Conservation (phyloP, 2,113 vertebrate genomes). For the Thunnus maccoyii region DNA sequence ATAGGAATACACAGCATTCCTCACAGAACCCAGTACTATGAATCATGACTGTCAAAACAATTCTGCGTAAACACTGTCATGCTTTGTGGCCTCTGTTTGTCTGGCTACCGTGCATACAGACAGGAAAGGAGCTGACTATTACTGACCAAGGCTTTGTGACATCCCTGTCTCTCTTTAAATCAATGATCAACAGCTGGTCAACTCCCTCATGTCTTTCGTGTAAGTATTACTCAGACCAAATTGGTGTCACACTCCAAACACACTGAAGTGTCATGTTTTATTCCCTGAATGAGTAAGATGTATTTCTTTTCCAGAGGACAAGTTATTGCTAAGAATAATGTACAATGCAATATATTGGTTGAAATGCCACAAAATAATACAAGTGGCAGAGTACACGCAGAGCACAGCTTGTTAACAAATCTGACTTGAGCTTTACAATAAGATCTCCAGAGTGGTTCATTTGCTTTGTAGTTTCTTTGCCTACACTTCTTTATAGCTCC, state of each 20-base stretch:
- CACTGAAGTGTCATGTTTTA: slow-evolving; percentile 5
- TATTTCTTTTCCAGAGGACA: neutral
- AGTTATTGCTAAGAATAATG: neutral
- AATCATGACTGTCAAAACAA: slow-evolving; percentile 74
- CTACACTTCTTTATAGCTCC: slow-evolving; percentile 23
- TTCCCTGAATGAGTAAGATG: neutral
- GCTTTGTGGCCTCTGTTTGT: slow-evolving; percentile 68
- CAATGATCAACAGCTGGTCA: slow-evolving; percentile 25
- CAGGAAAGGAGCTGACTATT: slow-evolving; percentile 39
- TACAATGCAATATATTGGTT: neutral
- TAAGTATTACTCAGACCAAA: neutral
- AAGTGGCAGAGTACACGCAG: neutral
- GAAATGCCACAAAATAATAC: slow-evolving; percentile 1
- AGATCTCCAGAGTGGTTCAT: slow-evolving; percentile 14
- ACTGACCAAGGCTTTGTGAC: slow-evolving; percentile 41
- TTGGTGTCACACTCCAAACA: slow-evolving; percentile 21
- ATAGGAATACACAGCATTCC: slow-evolving; percentile 63
- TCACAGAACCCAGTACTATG: slow-evolving; percentile 46
- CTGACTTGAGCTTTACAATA: neutral
- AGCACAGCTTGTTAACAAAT: neutral
- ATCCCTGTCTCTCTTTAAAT: neutral
- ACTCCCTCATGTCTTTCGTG: neutral
- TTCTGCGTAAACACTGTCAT: slow-evolving; percentile 66
- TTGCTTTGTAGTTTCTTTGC: slow-evolving; percentile 19
- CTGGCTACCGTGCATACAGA: slow-evolving; percentile 66